Evolutionary conservation across 2,888 invertebrate genomes (phyloP), one percentile per base, ranked within the genome.

Genomic region (Yponomeuta cagnagella): DNA sequence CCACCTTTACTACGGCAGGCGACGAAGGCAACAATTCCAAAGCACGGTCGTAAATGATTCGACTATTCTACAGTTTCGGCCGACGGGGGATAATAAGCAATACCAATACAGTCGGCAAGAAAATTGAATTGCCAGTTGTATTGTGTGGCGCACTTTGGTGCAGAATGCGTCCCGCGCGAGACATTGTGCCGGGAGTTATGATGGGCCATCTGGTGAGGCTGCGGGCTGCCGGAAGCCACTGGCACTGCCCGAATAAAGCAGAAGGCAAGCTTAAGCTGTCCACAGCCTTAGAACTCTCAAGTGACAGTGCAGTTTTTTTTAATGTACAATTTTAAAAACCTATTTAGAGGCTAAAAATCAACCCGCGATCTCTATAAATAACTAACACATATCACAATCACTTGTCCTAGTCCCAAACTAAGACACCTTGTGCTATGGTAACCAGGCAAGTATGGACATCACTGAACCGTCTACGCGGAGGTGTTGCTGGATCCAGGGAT

Each of bases 111-210:
- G 87, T 86, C 85, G 87, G 87, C 84, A 86, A 87, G 88, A 89
- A 89, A 89, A 90, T 90, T 89, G 88, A 89, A 90, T 89, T 87
- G 85, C 82, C 77, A 76, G 75, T 77, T 75, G 80, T 82, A 82
- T 82, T 80, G 84, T 78, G 81, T 74, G 78, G 81, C 69, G 84
- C 82, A 81, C 85, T 83, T 87, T 89, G 90, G 90, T 89, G 89
- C 83, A 77, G 80, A 88, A 90, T 89, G 87, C 82, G 84, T 88
- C 90, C 88, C 90, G 81, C 74, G 87, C 80, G 88, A 79, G 82
- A 80, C 88, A 88, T 90, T 84, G 73, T 70, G 72, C 70, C 73
- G 79, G 64, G 78, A 85, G 80, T 83, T 86, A 84, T 85, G 87
- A 85, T 84, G 83, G 81, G 78, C 79, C 79, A 80, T 81, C 79